Evolutionary conservation across 2,888 invertebrate genomes (phyloP).

Genomic region (Drosophila paranaensis): DNA sequence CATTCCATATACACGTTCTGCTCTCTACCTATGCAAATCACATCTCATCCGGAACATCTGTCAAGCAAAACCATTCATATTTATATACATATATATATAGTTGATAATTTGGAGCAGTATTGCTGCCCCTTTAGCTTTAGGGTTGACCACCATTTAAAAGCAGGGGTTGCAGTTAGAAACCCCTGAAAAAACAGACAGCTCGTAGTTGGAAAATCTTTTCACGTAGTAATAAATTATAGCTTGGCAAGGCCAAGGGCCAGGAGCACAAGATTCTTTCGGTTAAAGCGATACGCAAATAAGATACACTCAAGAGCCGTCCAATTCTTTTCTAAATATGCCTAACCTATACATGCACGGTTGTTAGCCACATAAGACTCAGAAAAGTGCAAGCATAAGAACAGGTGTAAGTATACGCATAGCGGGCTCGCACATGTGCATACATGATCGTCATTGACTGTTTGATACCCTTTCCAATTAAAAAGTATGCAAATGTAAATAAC

Average conservation of each 20-base stretch:
- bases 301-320: not conserved
- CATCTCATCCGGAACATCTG: slow-evolving; percentile 39
- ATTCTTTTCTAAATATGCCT: not conserved
- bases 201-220: slow-evolving; percentile 5
- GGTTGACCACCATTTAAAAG: slow-evolving; percentile 28
- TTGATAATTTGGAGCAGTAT: slow-evolving; percentile 50
- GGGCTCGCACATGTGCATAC: not conserved
- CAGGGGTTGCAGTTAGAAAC: slow-evolving; percentile 42
- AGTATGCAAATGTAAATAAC: no score
- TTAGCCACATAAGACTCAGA: no score
- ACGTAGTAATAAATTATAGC: slow-evolving; percentile 1
- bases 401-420: not conserved
- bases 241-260: slow-evolving; percentile 1
- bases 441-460: not conserved
- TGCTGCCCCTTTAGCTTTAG: slow-evolving; percentile 44
- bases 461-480: not conserved
- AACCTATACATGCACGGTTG: not conserved
- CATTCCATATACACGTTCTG: slow-evolving; percentile 32
- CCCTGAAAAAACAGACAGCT: not conserved
- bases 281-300: not conserved
- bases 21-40: slow-evolving; percentile 32
- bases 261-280: not conserved
- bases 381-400: not conserved
- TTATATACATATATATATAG: slow-evolving; percentile 10
- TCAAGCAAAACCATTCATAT: slow-evolving; percentile 6